Evolutionary conservation across 2,888 invertebrate species (phyloP).

Genomic region (Galeruca laticollis): DNA sequence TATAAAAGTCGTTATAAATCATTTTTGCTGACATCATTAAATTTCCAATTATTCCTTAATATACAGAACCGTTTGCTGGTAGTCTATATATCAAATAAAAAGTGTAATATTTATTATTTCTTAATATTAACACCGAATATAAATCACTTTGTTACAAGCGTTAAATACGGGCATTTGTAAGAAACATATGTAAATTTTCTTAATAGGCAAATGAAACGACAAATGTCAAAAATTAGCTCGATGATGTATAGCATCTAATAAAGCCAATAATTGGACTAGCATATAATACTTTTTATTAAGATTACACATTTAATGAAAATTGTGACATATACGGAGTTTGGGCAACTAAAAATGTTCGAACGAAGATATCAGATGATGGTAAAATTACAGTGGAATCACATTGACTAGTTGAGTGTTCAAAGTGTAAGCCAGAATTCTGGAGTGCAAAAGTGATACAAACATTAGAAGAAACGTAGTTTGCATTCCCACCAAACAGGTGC

Average conservation of each 20-base stretch:
- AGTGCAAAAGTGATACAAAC: too few relatives aligned
- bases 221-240: conserved; percentile 16
- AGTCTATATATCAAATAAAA: conserved; percentile 43
- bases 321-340: too few relatives aligned
- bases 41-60: conserved; percentile 39
- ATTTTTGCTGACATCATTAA: conserved; percentile 31
- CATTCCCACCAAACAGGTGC: too few relatives aligned
- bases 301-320: too few relatives aligned
- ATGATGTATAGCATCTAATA: conserved; percentile 5
- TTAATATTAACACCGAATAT: conserved; percentile 37
- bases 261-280: too few relatives aligned
- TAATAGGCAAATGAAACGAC: conserved; percentile 15
- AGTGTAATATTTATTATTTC: conserved; percentile 40
- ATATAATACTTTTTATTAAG: too few relatives aligned
- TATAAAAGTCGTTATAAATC: conserved; percentile 32
- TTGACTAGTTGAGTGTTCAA: too few relatives aligned
- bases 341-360: too few relatives aligned
- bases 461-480: too few relatives aligned
- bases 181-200: conserved; percentile 21
- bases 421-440: too few relatives aligned
- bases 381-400: too few relatives aligned
- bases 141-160: conserved; percentile 33
- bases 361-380: too few relatives aligned
- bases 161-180: conserved; percentile 32
- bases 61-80: conserved; percentile 35